These are phyloP conservation scores for Grapholita molesta DNA, from an alignment of 1,140 invertebrate genomes.

Conservation along the genomic window DNA sequence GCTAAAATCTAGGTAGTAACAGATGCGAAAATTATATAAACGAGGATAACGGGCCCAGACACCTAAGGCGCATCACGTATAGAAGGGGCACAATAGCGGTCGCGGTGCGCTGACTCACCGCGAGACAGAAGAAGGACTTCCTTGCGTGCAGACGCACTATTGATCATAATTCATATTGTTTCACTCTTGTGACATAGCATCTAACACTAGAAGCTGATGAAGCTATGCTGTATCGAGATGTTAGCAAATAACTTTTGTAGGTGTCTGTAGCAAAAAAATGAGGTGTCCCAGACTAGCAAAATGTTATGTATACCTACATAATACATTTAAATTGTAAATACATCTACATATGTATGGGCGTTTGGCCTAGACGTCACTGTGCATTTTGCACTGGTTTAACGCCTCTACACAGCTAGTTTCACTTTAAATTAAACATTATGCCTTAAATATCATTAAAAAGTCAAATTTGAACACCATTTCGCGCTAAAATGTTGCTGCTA, in stretches of 20 bases:
- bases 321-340: too few species aligned
- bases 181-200: neutral
- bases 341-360: too few species aligned
- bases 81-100: constrained; percentile 55
- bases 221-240: neutral
- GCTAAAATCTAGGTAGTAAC: constrained; percentile 6
- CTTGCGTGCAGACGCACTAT: constrained; percentile 27
- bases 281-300: too few species aligned
- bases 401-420: too few species aligned
- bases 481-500: too few species aligned
- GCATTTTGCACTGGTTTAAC: too few species aligned
- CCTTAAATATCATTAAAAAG: too few species aligned
- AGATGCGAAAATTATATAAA: constrained; percentile 14
- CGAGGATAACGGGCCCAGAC: constrained; percentile 6
- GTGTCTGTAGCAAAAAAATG: neutral
- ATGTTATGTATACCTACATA: too few species aligned
- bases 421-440: too few species aligned
- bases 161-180: neutral
- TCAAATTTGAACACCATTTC: too few species aligned
- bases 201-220: too few species aligned
- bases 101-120: constrained; percentile 54
- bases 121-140: constrained; percentile 69
- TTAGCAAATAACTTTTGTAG: neutral
- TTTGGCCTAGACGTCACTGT: too few species aligned
- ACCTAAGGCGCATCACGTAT: constrained; percentile 38